A percentile compares a stretch with the other conserved stretches of the same genome.
Conservation (phyloP, 2,797 vertebrate genomes). For the Rhinella marina region DNA sequence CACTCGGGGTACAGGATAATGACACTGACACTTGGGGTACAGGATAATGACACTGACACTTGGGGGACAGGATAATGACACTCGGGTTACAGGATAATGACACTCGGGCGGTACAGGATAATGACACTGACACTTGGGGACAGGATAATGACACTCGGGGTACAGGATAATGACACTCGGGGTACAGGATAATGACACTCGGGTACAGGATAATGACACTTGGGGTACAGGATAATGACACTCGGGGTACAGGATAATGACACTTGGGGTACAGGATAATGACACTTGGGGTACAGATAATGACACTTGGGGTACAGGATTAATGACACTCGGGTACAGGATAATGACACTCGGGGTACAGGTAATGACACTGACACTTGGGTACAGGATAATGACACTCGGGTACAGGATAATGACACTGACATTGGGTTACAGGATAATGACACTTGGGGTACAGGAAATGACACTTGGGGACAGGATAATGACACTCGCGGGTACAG, state of each 20-base stretch:
- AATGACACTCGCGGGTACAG: neutral
- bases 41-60: neutral
- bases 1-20: neutral
- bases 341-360: neutral
- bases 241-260: neutral
- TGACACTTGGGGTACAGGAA: neutral
- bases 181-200: neutral
- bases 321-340: neutral
- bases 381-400: neutral
- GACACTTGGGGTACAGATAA: slow-evolving; percentile 6
- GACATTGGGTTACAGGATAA: neutral
- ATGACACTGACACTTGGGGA: neutral
- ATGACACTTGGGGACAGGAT: neutral
- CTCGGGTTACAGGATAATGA: neutral
- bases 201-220: neutral
- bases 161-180: neutral
- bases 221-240: neutral
- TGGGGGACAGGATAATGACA: neutral
- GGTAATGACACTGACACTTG: neutral
- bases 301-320: neutral
- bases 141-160: neutral
- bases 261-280: slow-evolving; percentile 7
- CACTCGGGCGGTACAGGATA: neutral
- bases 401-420: neutral
- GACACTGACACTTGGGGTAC: slow-evolving; percentile 11